Evolutionary conservation across 2,888 invertebrate species (phyloP).

Genomic region (Tetragnatha montana): DNA sequence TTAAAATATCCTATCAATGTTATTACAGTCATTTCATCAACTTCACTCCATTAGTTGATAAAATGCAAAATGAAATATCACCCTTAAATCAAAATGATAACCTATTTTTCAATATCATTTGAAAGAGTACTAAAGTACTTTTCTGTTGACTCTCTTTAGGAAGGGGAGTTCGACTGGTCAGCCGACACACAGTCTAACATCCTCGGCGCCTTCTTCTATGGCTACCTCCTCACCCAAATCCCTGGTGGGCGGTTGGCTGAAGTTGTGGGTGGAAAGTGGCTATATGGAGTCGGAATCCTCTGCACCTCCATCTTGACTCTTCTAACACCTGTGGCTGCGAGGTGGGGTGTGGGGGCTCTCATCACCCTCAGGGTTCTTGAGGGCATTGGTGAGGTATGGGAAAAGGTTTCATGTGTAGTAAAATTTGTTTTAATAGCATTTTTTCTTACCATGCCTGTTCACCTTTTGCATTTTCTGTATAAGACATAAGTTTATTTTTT

Average conservation of each 20-base stretch:
- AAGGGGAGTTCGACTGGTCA: slow-evolving; percentile 80
- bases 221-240: slow-evolving; percentile 89
- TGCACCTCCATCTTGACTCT: slow-evolving; percentile 87
- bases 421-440: too few species aligned
- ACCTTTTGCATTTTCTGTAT: too few species aligned
- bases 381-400: slow-evolving; percentile 86
- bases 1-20: background rate
- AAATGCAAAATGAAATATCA: background rate
- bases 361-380: slow-evolving; percentile 85
- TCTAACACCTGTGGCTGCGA: slow-evolving; percentile 86
- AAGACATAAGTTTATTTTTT: too few species aligned
- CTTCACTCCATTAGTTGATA: background rate
- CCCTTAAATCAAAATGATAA: background rate
- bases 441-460: too few species aligned
- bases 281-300: slow-evolving; percentile 87
- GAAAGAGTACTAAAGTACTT: background rate
- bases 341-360: slow-evolving; percentile 82
- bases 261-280: slow-evolving; percentile 89
- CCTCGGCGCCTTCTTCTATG: slow-evolving; percentile 91
- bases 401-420: background rate
- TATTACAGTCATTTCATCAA: background rate
- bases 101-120: background rate
- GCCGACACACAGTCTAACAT: slow-evolving; percentile 86
- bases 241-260: slow-evolving; percentile 89
- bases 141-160: slow-evolving; percentile 27